phyloP scores from a whole-genome alignment of 2,888 invertebrate genomes.

The Apantesis nais region DNA sequence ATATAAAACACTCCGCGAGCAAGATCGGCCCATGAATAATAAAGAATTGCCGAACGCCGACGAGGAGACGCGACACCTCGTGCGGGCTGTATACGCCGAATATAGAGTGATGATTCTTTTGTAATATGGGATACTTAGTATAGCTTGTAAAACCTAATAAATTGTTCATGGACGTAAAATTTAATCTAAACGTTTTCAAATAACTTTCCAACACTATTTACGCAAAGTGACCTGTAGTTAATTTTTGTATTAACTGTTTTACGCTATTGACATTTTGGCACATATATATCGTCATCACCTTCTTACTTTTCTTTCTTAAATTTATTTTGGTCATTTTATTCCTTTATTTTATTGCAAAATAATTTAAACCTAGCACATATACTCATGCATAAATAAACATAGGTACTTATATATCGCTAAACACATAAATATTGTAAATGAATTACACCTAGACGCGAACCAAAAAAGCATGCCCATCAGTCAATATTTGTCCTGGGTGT shows the following conservation, averaged over 20 bases:
- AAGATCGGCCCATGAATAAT: constrained; percentile 84
- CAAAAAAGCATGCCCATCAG: neutral
- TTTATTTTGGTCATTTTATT: neutral
- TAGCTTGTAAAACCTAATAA: neutral
- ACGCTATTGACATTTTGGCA: too few species aligned
- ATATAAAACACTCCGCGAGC: constrained; percentile 84
- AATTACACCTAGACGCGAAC: neutral
- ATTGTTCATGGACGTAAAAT: neutral
- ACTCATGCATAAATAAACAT: too few species aligned
- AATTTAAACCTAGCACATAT: too few species aligned
- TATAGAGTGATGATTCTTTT: constrained; percentile 4
- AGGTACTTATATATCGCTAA: too few species aligned
- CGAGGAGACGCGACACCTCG: constrained; percentile 58
- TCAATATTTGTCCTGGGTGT: too few species aligned
- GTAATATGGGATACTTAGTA: neutral
- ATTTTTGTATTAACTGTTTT: too few species aligned
- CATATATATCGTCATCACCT: too few species aligned
- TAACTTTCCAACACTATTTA: too few species aligned
- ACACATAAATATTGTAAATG: too few species aligned
- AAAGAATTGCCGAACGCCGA: constrained; percentile 79
- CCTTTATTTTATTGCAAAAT: too few species aligned
- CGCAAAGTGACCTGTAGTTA: too few species aligned
- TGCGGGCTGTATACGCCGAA: constrained; percentile 54
- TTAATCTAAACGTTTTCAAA: neutral
- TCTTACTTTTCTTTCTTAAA: neutral